Evolutionary conservation across 2,888 invertebrate species (phyloP).

Genomic region (Dasysyrphus albostriatus): DNA sequence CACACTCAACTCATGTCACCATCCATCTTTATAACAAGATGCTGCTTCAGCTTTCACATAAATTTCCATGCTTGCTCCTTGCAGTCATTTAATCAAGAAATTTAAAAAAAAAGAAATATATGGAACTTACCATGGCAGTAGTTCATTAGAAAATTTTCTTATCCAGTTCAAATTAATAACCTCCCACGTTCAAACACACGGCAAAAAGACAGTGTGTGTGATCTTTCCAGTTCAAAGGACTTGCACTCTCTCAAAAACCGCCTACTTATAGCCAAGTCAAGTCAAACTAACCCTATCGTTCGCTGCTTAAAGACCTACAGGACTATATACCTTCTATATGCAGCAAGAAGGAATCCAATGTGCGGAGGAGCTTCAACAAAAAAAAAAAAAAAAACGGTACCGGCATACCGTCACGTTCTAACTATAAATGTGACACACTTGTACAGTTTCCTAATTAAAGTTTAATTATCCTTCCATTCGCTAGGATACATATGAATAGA

Average conservation of each 20-base stretch:
- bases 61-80: constrained; percentile 45
- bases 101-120: constrained; percentile 10
- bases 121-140: constrained; percentile 43
- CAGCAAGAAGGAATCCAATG: constrained; percentile 54
- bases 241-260: constrained; percentile 33
- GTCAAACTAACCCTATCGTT: constrained; percentile 20
- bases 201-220: constrained; percentile 35
- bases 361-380: constrained; percentile 39
- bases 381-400: constrained; percentile 47
- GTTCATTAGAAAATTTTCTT: constrained; percentile 71
- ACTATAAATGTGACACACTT: constrained; percentile 72
- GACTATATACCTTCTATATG: not conserved
- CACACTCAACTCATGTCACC: not conserved
- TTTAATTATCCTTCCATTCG: constrained; percentile 75
- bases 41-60: constrained; percentile 41
- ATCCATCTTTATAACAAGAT: constrained; percentile 40
- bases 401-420: constrained; percentile 67
- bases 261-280: constrained; percentile 52
- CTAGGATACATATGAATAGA: constrained; percentile 68
- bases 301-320: not conserved
- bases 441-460: constrained; percentile 76
- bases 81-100: constrained; percentile 58
- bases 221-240: constrained; percentile 64
- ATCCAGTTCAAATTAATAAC: constrained; percentile 73
- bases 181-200: constrained; percentile 46